A percentile compares a stretch with the other conserved stretches of the same genome.
Evolutionary conservation across 1,140 invertebrate genomes (phyloP).

Genomic region (Cryptotermes secundus): DNA sequence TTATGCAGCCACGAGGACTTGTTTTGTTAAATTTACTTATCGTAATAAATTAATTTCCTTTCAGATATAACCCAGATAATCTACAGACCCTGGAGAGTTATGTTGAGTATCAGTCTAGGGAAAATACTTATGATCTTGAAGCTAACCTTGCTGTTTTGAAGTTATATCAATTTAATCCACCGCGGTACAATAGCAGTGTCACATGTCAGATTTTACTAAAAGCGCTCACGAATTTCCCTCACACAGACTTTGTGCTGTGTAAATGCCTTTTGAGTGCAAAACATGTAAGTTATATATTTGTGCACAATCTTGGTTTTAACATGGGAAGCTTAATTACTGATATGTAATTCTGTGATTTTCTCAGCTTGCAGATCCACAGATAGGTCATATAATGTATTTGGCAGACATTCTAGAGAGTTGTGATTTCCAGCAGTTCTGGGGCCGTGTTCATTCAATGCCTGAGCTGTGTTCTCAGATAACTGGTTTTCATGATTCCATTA

Average conservation of each 20-base stretch:
- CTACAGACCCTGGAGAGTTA: slow-evolving; percentile 85
- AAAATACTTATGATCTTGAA: slow-evolving; percentile 95
- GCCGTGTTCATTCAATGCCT: slow-evolving; percentile 66
- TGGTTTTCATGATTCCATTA: slow-evolving; percentile 94
- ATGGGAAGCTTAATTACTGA: not conserved
- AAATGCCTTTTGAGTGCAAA: slow-evolving; percentile 89
- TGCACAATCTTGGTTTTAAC: not conserved
- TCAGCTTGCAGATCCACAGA: slow-evolving; percentile 78
- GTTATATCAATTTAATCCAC: slow-evolving; percentile 93
- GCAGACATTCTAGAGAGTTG: slow-evolving; percentile 91
- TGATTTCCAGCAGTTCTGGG: slow-evolving; percentile 91
- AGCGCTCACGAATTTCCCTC: slow-evolving; percentile 92
- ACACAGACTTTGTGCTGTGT: slow-evolving; percentile 95
- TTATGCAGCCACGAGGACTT: not conserved
- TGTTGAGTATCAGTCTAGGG: slow-evolving; percentile 87
- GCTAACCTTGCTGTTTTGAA: slow-evolving; percentile 92
- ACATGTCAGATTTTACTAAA: slow-evolving; percentile 87
- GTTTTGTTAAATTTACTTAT: slow-evolving; percentile 28
- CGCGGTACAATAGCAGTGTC: slow-evolving; percentile 79
- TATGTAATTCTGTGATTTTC: not conserved
- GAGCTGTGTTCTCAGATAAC: slow-evolving; percentile 72
- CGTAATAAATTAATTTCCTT: slow-evolving; percentile 37
- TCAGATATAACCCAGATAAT: slow-evolving; percentile 93
- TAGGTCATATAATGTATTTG: slow-evolving; percentile 83
- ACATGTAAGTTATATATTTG: slow-evolving; percentile 62